Evolutionary conservation across 1,140 invertebrate genomes (phyloP), one percentile per base, ranked within the genome.

Genomic region (Rhagoletis pomonella): DNA sequence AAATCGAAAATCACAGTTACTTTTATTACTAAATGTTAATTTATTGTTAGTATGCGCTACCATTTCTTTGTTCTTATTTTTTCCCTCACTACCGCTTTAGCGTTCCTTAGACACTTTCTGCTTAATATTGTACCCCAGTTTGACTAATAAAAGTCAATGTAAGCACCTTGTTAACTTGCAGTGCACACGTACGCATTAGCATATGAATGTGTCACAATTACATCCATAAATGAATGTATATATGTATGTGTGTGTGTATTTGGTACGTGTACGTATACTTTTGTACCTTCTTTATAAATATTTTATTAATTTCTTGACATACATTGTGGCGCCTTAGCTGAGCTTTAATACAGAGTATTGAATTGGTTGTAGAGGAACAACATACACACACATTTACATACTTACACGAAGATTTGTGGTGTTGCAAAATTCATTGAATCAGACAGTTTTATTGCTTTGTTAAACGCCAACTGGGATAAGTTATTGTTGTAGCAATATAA

Each of bases 91-190:
- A 14, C 6, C 7, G 14, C 39, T 73, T 42, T 7, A 14, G 42
- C 67, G n/a, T n/a, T 73, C 67, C 42, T 73, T 47, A 14, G 67
- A n/a, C n/a, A n/a, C n/a, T n/a, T n/a, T n/a, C n/a, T n/a, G n/a
- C 6, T 47, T 5, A 2, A 17, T 14, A 44, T 17, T 12, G 60
- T 14, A 0, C 2, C 39, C 17, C 42, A 4, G 60, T 17, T 12
- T 73, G 12, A 60, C 77, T 84, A 84, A 84, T 84, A 84, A 84
- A 58, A 84, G n/a, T 9, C 77, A 84, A 59, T 84, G 77, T 59
- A 84, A 84, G 77, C 77, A 84, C 77, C 77, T 84, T 84, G 77
- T 84, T 84, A 73, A 73, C 67, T 73, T 73, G 67, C 67, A 5
- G 67, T 12, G 67, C 67, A 73, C 67, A 73, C 67, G 67, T 73